phyloP scores from a whole-genome alignment of 2,888 invertebrate species.

The Ophion slaviceki region DNA sequence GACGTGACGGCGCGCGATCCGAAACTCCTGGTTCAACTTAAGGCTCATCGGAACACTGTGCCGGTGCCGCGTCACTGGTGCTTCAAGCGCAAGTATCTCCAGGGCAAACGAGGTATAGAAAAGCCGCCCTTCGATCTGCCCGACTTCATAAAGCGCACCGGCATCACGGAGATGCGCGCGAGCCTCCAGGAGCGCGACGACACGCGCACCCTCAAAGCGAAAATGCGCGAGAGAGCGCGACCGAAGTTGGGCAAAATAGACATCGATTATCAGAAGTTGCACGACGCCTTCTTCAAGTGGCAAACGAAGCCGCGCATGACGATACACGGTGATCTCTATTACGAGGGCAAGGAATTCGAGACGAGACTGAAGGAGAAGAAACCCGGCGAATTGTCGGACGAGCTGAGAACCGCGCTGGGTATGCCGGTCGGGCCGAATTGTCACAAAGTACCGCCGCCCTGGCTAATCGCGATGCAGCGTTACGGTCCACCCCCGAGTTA shows the following conservation, averaged over 20 bases:
- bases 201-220: constrained; percentile 96
- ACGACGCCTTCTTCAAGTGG: constrained; percentile 99
- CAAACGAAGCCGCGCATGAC: constrained; percentile 99
- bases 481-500: constrained; percentile 99
- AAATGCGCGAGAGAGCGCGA: constrained; percentile 97
- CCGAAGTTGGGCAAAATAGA: constrained; percentile 99
- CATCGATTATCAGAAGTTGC: constrained; percentile 99
- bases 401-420: constrained; percentile 97
- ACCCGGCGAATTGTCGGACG: constrained; percentile 98
- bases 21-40: constrained; percentile 96
- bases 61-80: constrained; percentile 99
- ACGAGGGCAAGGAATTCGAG: constrained; percentile 99
- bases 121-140: constrained; percentile 99
- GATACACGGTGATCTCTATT: constrained; percentile 99
- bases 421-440: constrained; percentile 99
- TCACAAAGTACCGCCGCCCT: constrained; percentile 96
- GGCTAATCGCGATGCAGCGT: constrained; percentile 98
- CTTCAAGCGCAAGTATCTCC: constrained; percentile 97
- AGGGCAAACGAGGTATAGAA: constrained; percentile 99
- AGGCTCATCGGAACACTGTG: constrained; percentile 98
- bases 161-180: constrained; percentile 99
- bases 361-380: constrained; percentile 99
- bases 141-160: constrained; percentile 99
- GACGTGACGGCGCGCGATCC: constrained; percentile 99
- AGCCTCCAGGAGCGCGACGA: constrained; percentile 99